phyloP scores from a whole-genome alignment of 1,140 invertebrate species.

The Camponotus vicinus region DNA sequence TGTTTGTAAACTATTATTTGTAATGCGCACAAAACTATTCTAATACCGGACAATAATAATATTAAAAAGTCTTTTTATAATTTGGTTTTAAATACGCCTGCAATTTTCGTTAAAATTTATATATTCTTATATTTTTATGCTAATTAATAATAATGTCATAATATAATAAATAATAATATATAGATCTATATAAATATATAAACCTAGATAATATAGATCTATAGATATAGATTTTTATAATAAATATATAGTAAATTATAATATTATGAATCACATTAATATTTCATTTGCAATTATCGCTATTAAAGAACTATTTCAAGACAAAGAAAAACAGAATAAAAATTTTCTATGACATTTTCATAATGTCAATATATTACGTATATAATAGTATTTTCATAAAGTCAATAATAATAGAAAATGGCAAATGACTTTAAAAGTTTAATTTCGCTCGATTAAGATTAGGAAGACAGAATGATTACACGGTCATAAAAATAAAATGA shows the following conservation, averaged over 20 bases:
- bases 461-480: background rate
- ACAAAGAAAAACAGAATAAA: background rate
- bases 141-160: background rate
- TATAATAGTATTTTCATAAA: background rate
- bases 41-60: background rate
- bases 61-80: background rate
- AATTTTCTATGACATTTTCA: background rate
- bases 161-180: background rate
- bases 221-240: background rate
- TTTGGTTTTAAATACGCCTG: background rate
- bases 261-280: background rate
- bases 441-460: slow-evolving; percentile 22
- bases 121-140: background rate
- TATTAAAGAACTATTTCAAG: background rate
- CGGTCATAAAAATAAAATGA: slow-evolving; percentile 30
- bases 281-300: background rate
- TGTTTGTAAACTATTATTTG: too few species aligned
- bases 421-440: background rate
- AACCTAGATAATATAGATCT: too few species aligned
- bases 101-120: too few species aligned
- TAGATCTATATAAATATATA: too few species aligned
- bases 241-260: background rate
- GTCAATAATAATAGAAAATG: background rate
- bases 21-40: background rate
- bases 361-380: background rate